Evolutionary conservation across 2,888 invertebrate species (phyloP), one percentile per base, ranked within the genome.

Genomic region (Tetranychus piercei): DNA sequence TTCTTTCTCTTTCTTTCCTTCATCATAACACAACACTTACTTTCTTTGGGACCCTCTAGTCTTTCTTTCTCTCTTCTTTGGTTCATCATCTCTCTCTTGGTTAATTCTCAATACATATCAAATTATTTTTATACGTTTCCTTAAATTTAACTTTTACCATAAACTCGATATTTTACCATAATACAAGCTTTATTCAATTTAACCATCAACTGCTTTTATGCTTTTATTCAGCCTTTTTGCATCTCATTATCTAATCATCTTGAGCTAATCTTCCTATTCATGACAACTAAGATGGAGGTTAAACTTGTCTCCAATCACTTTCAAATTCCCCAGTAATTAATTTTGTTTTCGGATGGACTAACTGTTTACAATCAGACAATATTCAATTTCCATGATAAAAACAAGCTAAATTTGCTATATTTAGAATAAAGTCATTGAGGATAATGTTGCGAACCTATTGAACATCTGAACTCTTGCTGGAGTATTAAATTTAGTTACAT

Each of bases 1-100:
- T 15, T 67, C 34, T n/a, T n/a, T 69, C 69, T 23, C 69, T 69
- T 23, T 69, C 69, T 69, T n/a, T 23, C 11, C n/a, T n/a, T 23
- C 34, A 23, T 20, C 69, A 69, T 23, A 65, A n/a, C 20, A 65
- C 20, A 65, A 65, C 55, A 55, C 15, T 55, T 55, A 15, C 55
- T 15, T 69, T 23, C 22, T 11, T 18, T 69, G 69, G 22, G 69
- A 23, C 22, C 22, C 11, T 9, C 23, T 15, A 9, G 20, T 44
- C 72, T 44, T 44, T 34, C 72, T 34, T n/a, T 23, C n/a, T 23
- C 69, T 69, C 69, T 69, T 18, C 8, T n/a, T 69, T 23, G 11
- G 9, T 20, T n/a, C 11, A 23, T 69, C n/a, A 11, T 69, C 69
- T 69, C 69, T 23, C n/a, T 86, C 69, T 67, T 69, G 15, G 22